These are phyloP conservation scores for Macrosiphum euphorbiae DNA, from an alignment of 2,888 invertebrate genomes.

Conservation along the genomic window DNA sequence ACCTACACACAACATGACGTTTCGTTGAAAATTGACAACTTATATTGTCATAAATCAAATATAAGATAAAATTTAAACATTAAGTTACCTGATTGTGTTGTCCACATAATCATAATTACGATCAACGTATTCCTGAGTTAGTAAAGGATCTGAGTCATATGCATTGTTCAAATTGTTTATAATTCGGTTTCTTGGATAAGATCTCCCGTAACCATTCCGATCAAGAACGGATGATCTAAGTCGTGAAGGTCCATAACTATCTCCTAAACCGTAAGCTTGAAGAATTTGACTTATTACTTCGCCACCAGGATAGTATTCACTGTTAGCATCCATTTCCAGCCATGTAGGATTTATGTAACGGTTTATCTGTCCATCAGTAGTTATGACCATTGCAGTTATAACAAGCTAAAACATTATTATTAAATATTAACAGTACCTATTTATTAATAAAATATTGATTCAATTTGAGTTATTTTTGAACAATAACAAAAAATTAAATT, in stretches of 20 bases:
- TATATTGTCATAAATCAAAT: conserved; percentile 25
- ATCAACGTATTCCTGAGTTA: conserved; percentile 33
- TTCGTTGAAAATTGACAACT: background rate
- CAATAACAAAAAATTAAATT: too few species aligned
- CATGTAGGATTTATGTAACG: conserved; percentile 58
- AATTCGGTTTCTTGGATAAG: conserved; percentile 35
- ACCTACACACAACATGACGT: background rate
- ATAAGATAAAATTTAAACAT: background rate
- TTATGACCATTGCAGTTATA: background rate
- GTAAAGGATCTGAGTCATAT: conserved; percentile 37
- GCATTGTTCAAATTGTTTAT: conserved; percentile 51
- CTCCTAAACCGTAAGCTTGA: conserved; percentile 36
- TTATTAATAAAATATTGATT: background rate
- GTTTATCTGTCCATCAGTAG: conserved; percentile 45
- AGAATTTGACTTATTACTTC: conserved; percentile 56
- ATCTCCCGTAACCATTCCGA: conserved; percentile 23
- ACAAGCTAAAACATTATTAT: background rate
- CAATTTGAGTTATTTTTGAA: background rate
- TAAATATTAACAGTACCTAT: background rate
- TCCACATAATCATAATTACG: conserved; percentile 55
- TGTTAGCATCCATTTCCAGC: conserved; percentile 60
- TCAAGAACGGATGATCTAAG: background rate
- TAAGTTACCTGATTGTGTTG: conserved; percentile 49
- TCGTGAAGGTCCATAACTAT: conserved; percentile 14
- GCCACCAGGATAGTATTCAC: conserved; percentile 57